These are phyloP conservation scores for Alces alces DNA, from an alignment of 2,113 vertebrate species.

Conservation along the genomic window DNA sequence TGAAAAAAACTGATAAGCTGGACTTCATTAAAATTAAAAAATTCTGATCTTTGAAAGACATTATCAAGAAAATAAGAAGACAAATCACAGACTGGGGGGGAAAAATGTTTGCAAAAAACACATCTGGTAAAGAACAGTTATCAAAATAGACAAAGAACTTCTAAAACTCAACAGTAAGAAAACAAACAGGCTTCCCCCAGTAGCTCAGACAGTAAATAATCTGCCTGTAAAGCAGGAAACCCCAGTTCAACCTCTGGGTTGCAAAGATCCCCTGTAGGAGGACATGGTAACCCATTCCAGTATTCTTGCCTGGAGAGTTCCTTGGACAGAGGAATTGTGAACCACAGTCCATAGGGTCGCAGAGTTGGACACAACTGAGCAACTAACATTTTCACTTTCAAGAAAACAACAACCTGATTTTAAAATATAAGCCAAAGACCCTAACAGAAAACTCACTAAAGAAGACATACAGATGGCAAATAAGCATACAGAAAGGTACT, in stretches of 20 bases:
- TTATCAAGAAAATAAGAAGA: not conserved
- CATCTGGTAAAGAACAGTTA: not conserved
- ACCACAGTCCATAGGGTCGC: not conserved
- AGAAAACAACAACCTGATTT: not conserved
- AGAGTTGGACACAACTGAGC: not conserved
- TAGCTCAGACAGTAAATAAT: not conserved
- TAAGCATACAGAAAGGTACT: not conserved
- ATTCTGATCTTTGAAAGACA: not conserved
- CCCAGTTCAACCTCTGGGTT: not conserved
- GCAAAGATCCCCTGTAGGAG: not conserved
- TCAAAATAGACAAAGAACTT: not conserved
- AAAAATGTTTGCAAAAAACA: not conserved
- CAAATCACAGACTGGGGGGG: not conserved
- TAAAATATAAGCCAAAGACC: not conserved
- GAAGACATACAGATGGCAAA: not conserved
- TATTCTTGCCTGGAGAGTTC: not conserved
- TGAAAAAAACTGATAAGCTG: not conserved
- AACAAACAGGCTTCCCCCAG: not conserved
- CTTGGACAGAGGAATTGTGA: not conserved
- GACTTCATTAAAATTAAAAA: not conserved
- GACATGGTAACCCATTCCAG: not conserved
- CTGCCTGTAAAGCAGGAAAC: not conserved
- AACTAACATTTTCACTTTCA: not conserved
- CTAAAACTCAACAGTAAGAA: not conserved
- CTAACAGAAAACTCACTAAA: not conserved